These are phyloP conservation scores for Sceloporus tristichus DNA, from an alignment of 2,113 vertebrate genomes.

Conservation along the genomic window DNA sequence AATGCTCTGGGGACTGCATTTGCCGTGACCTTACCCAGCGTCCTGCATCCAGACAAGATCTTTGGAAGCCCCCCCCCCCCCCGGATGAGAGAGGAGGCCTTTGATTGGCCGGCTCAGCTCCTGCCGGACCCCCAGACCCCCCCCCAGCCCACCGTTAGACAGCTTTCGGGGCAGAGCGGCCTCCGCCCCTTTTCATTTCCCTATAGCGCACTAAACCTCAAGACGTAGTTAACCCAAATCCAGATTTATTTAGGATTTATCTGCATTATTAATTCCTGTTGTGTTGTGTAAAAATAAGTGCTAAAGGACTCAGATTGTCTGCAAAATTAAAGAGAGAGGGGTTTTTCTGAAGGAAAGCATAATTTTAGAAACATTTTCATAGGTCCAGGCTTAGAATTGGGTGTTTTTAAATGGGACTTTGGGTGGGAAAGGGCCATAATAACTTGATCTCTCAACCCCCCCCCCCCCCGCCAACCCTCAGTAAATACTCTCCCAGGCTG, in stretches of 20 bases:
- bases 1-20: constrained; percentile 27
- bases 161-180: constrained; percentile 54
- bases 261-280: constrained; percentile 86
- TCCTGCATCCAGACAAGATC: constrained; percentile 10
- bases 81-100: constrained; percentile 63
- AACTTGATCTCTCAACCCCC: constrained; percentile 64
- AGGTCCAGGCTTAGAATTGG: constrained; percentile 66
- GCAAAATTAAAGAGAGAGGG: constrained; percentile 69
- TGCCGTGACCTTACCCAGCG: neutral
- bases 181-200: constrained; percentile 77
- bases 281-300: constrained; percentile 65
- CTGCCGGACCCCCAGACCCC: too few relatives aligned
- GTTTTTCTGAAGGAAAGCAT: constrained; percentile 39
- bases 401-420: constrained; percentile 66
- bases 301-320: constrained; percentile 62
- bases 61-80: constrained; percentile 41
- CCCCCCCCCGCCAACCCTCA: neutral
- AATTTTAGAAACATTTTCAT: constrained; percentile 64
- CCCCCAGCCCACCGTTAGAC: constrained; percentile 30
- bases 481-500: constrained; percentile 80
- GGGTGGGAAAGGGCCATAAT: constrained; percentile 63
- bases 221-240: constrained; percentile 83
- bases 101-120: constrained; percentile 68
- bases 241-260: constrained; percentile 87
- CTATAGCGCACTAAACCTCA: constrained; percentile 80